Evolutionary conservation across 2,888 invertebrate species (phyloP).

Genomic region (Thecocarcelia acutangulata): DNA sequence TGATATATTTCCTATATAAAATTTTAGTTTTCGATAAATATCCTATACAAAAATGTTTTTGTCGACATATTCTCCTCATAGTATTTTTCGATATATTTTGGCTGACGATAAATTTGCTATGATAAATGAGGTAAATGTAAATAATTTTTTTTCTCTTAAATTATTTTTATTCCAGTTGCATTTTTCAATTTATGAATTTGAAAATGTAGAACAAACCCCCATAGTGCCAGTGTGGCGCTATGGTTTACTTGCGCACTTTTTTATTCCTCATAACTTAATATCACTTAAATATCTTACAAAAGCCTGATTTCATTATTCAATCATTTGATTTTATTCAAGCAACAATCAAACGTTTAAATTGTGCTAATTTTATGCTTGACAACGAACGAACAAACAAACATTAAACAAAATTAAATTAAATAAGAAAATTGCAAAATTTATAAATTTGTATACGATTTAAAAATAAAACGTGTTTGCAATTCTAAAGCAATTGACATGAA

Average conservation of each 20-base stretch:
- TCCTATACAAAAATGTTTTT: too few species aligned
- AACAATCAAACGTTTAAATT: constrained; percentile 35
- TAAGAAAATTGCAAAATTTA: constrained; percentile 32
- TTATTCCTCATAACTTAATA: constrained; percentile 31
- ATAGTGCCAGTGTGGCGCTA: constrained; percentile 26
- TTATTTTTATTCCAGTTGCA: too few species aligned
- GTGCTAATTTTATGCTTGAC: constrained; percentile 60
- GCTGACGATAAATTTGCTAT: too few species aligned
- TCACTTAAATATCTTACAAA: constrained; percentile 41
- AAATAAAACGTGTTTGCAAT: constrained; percentile 61
- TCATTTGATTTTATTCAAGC: constrained; percentile 7
- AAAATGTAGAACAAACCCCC: too few species aligned
- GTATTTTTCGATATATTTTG: too few species aligned
- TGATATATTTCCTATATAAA: too few species aligned
- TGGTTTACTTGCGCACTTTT: not conserved
- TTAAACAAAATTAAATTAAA: constrained; percentile 5
- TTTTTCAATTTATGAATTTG: too few species aligned
- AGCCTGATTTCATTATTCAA: constrained; percentile 45
- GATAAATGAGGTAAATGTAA: too few species aligned
- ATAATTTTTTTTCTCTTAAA: too few species aligned
- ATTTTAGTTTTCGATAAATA: too few species aligned
- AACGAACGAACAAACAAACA: constrained; percentile 28
- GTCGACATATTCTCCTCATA: too few species aligned
- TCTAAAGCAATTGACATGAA: constrained; percentile 27
- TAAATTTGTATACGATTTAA: constrained; percentile 45